A percentile compares a stretch with the other conserved stretches of the same genome.
phyloP scores from a whole-genome alignment of 1,140 invertebrate genomes.

The Zaprionus ghesquierei region DNA sequence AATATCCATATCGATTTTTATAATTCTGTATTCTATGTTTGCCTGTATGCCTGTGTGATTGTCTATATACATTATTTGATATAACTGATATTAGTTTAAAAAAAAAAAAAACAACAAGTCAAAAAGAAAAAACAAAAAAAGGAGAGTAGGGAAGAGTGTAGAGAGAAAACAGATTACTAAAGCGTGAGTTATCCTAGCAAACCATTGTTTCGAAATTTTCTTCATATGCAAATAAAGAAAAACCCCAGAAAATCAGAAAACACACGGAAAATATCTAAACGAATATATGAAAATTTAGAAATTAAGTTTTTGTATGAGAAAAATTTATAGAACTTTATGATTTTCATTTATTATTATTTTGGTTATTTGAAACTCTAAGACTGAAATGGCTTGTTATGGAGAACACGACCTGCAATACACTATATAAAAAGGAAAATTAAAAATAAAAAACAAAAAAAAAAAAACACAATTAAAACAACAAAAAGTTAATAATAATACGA shows the following conservation, averaged over 20 bases:
- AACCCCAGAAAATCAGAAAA: conserved; percentile 29
- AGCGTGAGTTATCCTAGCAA: conserved; percentile 72
- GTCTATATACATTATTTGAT: conserved; percentile 45
- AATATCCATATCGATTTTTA: conserved; percentile 31
- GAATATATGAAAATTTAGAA: conserved; percentile 49
- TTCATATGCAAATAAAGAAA: conserved; percentile 55
- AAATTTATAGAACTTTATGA: conserved; percentile 29
- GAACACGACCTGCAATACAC: conserved; percentile 68
- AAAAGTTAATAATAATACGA: conserved; percentile 18
- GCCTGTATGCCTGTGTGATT: conserved; percentile 74
- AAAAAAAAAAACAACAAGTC: conserved; percentile 39
- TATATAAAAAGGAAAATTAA: conserved; percentile 35
- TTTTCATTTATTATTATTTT: conserved; percentile 58
- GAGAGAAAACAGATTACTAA: conserved; percentile 27
- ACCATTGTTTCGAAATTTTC: conserved; percentile 78
- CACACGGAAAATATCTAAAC: conserved; percentile 17
- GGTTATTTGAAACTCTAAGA: conserved; percentile 81
- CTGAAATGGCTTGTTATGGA: conserved; percentile 81
- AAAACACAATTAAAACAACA: conserved; percentile 15
- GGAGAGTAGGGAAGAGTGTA: conserved; percentile 10
- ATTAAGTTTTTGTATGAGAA: conserved; percentile 53
- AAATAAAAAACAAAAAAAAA: conserved; percentile 16
- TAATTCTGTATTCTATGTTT: conserved; percentile 50
- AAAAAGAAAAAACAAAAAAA: conserved; percentile 24
- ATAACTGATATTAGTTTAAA: conserved; percentile 68